Percentiles rank a stretch among this genome's conserved stretches.
Conservation (phyloP, 2,113 vertebrate genomes). For the Herpetotheres cachinnans region DNA sequence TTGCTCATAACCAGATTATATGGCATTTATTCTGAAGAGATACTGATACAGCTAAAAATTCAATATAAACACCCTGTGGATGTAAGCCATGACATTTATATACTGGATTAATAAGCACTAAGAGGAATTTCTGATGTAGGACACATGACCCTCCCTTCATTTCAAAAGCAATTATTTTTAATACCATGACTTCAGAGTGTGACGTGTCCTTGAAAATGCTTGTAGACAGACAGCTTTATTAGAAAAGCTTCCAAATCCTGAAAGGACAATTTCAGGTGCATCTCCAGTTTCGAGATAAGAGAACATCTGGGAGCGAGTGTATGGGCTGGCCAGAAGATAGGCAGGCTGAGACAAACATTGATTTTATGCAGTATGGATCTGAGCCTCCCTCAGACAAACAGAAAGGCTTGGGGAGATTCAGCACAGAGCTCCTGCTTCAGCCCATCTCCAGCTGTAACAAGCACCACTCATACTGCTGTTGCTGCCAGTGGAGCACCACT, state of each 20-base stretch:
- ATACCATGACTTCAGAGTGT: not conserved
- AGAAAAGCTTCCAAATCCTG: not conserved
- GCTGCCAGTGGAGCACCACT: rapidly evolving
- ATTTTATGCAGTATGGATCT: not conserved
- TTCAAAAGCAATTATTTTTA: slow-evolving; percentile 46
- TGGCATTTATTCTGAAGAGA: slow-evolving; percentile 41
- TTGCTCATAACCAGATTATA: slow-evolving; percentile 57
- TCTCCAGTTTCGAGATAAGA: not conserved
- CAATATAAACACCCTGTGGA: slow-evolving; percentile 24
- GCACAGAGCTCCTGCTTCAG: not conserved
- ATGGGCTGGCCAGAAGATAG: not conserved
- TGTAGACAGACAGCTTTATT: not conserved
- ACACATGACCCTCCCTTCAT: not conserved
- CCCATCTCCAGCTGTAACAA: not conserved
- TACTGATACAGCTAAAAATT: slow-evolving; percentile 25
- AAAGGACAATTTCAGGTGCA: not conserved
- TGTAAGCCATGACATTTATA: slow-evolving; percentile 53
- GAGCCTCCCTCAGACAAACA: not conserved
- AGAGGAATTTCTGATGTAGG: slow-evolving; percentile 47
- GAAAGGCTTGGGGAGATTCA: not conserved
- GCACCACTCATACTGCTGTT: rapidly evolving
- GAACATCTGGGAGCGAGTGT: not conserved
- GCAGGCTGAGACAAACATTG: not conserved
- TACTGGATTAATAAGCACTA: not conserved
- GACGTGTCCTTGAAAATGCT: not conserved